These are phyloP conservation scores for Diacarnus erythraeanus DNA, from an alignment of 37 sponge, comb jelly and placozoan species.

Conservation along the genomic window DNA sequence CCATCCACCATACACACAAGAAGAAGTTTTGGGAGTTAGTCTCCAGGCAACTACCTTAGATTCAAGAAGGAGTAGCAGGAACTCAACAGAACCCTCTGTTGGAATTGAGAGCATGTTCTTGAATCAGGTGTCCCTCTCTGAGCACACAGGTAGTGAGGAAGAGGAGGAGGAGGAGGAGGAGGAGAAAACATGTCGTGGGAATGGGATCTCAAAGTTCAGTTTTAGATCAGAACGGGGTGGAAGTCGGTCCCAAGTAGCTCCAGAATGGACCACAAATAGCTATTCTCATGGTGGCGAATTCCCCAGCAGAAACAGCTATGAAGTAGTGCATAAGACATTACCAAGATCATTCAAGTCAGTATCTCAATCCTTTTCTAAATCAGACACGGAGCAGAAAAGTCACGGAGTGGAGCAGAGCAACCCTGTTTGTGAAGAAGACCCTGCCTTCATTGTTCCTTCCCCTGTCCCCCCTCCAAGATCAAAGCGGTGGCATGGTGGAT, in stretches of 20 bases:
- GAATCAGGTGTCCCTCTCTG: neutral
- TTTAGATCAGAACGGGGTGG: neutral
- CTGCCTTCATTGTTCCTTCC: too few relatives aligned
- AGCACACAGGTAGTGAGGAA: neutral
- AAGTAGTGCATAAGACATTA: neutral
- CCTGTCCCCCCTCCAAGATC: conserved; percentile 6
- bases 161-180: neutral
- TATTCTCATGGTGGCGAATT: neutral
- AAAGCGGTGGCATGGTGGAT: neutral
- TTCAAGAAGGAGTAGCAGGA: conserved; percentile 10
- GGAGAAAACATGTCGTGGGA: neutral
- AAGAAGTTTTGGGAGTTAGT: neutral
- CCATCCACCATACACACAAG: conserved; percentile 4
- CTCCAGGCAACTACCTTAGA: neutral
- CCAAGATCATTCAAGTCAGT: conserved; percentile 3
- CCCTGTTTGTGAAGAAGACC: neutral
- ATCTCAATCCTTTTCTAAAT: neutral
- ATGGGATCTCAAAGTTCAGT: neutral
- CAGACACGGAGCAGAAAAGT: neutral
- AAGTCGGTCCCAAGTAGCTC: conserved; percentile 27
- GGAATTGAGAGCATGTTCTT: conserved; percentile 12
- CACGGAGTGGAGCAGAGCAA: neutral
- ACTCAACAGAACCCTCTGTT: conserved; percentile 17
- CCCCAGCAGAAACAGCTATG: neutral
- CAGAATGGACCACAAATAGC: neutral